A percentile compares a stretch with the other conserved stretches of the same genome.
These are phyloP conservation scores for Urocyon cinereoargenteus DNA, from an alignment of 2,797 vertebrate species.

Conservation along the genomic window DNA sequence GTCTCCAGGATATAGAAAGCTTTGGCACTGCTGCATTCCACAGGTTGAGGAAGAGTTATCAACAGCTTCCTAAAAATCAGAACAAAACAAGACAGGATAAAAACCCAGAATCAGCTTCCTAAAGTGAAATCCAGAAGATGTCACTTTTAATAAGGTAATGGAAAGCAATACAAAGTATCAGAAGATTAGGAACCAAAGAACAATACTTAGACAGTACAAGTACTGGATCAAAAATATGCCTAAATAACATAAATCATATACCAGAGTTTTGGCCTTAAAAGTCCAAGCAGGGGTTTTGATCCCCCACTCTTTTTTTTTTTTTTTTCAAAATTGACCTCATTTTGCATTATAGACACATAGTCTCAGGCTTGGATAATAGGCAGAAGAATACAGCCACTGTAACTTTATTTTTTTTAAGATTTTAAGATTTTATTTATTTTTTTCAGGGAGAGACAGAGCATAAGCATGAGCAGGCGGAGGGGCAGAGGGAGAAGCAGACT, in stretches of 20 bases:
- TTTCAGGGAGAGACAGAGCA: too few relatives aligned
- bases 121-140: conserved; percentile 40
- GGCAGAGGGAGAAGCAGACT: too few relatives aligned
- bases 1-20: conserved; percentile 91
- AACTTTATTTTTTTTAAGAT: background rate
- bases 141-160: conserved; percentile 37
- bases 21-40: conserved; percentile 90
- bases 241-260: conserved; percentile 11
- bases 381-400: conserved; percentile 26
- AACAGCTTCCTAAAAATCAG: conserved; percentile 92
- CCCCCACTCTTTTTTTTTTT: background rate
- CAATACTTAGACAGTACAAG: conserved; percentile 39
- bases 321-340: background rate
- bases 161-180: conserved; percentile 41
- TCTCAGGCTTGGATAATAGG: conserved; percentile 17
- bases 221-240: conserved; percentile 26
- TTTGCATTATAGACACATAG: conserved; percentile 26
- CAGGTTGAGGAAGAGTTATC: conserved; percentile 93
- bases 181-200: background rate
- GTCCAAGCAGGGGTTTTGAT: conserved; percentile 34
- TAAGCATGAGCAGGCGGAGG: too few relatives aligned
- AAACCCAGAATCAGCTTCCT: conserved; percentile 43
- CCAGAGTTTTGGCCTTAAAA: background rate
- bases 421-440: too few relatives aligned
- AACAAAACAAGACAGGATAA: conserved; percentile 60